These are phyloP conservation scores for Aricia artaxerxes DNA, from an alignment of 2,888 invertebrate species.

Conservation along the genomic window DNA sequence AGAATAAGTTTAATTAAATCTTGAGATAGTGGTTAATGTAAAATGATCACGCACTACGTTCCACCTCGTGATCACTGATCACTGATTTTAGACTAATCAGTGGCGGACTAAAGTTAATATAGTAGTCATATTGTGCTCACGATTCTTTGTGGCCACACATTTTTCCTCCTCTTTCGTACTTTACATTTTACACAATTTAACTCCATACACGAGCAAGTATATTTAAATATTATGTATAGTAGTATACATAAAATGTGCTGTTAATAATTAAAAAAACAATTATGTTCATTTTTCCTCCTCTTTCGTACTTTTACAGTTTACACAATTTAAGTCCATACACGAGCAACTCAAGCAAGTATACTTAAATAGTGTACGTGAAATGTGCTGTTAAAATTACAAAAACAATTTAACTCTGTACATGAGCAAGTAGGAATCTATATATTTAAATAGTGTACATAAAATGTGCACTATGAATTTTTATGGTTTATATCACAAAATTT, in stretches of 20 bases:
- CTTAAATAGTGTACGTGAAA: no score
- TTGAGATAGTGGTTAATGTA: conserved; percentile 1
- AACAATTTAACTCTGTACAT: no score
- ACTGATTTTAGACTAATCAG: background rate
- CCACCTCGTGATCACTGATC: conserved; percentile 12
- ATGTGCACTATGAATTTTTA: no score
- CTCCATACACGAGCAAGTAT: no score
- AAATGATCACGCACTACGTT: conserved; percentile 11
- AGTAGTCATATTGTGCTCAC: background rate
- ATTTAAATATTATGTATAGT: no score
- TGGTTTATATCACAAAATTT: no score
- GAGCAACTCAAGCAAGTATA: no score
- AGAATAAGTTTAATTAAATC: conserved; percentile 4
- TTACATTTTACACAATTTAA: background rate
- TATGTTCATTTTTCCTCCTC: background rate
- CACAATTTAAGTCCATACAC: background rate
- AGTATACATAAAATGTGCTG: no score
- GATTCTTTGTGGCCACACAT: background rate
- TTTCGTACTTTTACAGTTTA: background rate
- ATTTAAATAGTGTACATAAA: no score
- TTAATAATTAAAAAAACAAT: no score
- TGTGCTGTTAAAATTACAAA: no score
- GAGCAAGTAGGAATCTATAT: no score
- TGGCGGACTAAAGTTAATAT: background rate
- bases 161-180: background rate